phyloP scores from a whole-genome alignment of 2,888 invertebrate species.

The Folsomia manolachei region DNA sequence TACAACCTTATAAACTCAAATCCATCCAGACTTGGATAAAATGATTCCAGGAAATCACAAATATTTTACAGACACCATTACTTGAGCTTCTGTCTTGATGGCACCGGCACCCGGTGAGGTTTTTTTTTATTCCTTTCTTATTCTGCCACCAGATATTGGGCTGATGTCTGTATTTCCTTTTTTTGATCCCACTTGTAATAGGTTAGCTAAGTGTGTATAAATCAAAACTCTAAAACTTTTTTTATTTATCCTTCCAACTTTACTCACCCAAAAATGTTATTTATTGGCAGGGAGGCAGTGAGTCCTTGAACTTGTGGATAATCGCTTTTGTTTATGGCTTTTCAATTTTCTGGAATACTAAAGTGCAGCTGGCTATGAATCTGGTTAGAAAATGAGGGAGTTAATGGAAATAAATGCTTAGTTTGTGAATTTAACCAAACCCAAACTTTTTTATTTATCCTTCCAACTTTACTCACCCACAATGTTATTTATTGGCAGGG shows the following conservation, averaged over 20 bases:
- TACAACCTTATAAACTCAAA: not conserved
- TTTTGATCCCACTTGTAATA: too few species aligned
- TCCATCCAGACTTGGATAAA: slow-evolving; percentile 18
- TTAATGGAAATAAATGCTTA: too few species aligned
- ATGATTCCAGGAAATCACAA: slow-evolving; percentile 45
- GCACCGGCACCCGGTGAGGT: slow-evolving; percentile 10
- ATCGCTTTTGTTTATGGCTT: not conserved
- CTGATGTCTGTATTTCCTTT: slow-evolving; percentile 7
- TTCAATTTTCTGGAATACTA: not conserved
- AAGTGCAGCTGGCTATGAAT: too few species aligned
- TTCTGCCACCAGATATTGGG: not conserved
- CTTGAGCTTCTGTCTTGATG: slow-evolving; percentile 17
- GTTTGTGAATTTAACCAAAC: too few species aligned
- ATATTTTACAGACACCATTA: slow-evolving; percentile 21
- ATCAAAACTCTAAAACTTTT: not conserved
- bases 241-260: too few species aligned
- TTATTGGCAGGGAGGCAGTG: slow-evolving; percentile 2
- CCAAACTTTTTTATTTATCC: too few species aligned
- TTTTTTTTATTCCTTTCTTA: not conserved
- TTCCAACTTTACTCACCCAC: not conserved
- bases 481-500: not conserved
- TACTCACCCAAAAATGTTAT: not conserved
- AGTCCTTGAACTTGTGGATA: slow-evolving; percentile 7
- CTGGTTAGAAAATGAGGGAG: too few species aligned
- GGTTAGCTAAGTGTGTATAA: slow-evolving; percentile 8